These are phyloP conservation scores for Platanista minor DNA, from an alignment of 2,113 vertebrate genomes.

Conservation along the genomic window DNA sequence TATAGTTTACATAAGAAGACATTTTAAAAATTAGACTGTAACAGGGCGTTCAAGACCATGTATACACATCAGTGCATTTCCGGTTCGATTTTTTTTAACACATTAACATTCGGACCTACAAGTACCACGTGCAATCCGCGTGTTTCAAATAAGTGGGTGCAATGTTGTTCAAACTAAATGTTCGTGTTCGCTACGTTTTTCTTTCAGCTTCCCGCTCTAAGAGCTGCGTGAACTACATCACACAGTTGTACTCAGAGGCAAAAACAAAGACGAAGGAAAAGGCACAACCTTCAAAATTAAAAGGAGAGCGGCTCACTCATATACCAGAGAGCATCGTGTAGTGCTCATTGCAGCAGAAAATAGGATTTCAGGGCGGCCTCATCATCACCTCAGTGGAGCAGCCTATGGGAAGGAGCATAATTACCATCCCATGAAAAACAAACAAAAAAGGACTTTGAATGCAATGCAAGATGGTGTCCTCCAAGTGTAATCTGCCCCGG, in stretches of 20 bases:
- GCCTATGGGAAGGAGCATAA: neutral
- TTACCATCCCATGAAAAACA: neutral
- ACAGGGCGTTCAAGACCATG: neutral
- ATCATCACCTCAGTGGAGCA: neutral
- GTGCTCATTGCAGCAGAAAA: neutral
- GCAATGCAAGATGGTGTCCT: neutral
- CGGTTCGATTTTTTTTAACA: neutral
- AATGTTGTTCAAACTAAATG: neutral
- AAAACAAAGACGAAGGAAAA: slow-evolving; percentile 33
- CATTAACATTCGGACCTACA: neutral
- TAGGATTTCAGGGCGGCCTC: neutral
- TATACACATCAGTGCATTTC: neutral
- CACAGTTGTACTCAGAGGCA: slow-evolving; percentile 60
- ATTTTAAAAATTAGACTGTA: neutral
- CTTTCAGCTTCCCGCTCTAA: slow-evolving; percentile 79
- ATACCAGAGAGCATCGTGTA: slow-evolving; percentile 74
- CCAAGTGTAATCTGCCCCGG: too few species aligned
- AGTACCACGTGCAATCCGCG: neutral
- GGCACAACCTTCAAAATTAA: neutral
- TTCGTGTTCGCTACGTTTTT: neutral
- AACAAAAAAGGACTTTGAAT: neutral
- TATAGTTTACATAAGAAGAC: neutral
- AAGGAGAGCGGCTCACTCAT: neutral
- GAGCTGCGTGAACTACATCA: slow-evolving; percentile 79
- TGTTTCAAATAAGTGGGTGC: neutral